Evolutionary conservation across 2,888 invertebrate genomes (phyloP), one percentile per base, ranked within the genome.

Genomic region (Plagiodera versicolora): DNA sequence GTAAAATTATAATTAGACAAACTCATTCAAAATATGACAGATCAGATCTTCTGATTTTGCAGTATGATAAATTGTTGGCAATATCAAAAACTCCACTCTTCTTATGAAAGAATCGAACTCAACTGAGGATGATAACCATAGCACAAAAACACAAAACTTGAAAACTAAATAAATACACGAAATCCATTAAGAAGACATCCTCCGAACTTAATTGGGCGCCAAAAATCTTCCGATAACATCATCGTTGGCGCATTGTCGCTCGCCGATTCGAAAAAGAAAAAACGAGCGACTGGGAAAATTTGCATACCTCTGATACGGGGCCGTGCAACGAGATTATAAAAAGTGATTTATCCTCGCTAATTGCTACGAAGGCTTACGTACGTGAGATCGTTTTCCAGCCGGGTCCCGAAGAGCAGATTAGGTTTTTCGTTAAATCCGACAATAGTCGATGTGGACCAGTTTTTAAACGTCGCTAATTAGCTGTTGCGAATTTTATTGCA

Each of bases 271-370:
- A 50, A 48, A 60, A 60, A 58, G n/a, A 24, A 48, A 53, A 14
- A 51, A 55, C 49, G 30, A 52, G 49, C 44, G 56, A 35, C 48
- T n/a, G 30, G 49, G 53, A 53, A 55, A 52, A 67, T 68, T 68
- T 66, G 66, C 68, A 67, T 63, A 58, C 51, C 45, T 54, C 50
- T 50, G 64, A 64, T 64, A 61, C 58, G 52, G 53, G 61, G 44
- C 61, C 61, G 54, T 60, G 64, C 56, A 48, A 57, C 56, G 35
- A 62, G 63, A 61, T 67, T 67, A 67, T 66, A 65, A 67, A 68
- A 66, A 66, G 67, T 70, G 69, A 70, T 70, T 69, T 70, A 70
- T 69, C 57, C 54, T 63, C 67, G 67, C 66, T 70, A 70, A 70
- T 69, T 69, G 64, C 67, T 62, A 60, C 57, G 65, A 59, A 61